Evolutionary conservation across 2,797 vertebrate genomes (phyloP).

Genomic region (Hydrocynus forskahlii): DNA sequence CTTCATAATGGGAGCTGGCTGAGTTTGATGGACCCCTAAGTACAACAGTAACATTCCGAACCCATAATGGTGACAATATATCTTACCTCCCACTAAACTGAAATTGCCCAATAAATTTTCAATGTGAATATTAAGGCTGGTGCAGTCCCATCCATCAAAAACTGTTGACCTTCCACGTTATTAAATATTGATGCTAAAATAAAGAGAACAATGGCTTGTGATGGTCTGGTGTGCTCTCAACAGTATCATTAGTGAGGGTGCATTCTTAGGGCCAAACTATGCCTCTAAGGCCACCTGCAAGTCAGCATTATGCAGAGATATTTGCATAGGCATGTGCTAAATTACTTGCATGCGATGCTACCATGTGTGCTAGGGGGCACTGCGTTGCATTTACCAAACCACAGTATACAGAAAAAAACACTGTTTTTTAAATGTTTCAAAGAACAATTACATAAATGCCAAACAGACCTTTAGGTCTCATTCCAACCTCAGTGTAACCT

Average conservation of each 20-base stretch:
- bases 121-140: slow-evolving; percentile 13
- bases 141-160: slow-evolving; percentile 10
- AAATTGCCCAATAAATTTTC: slow-evolving; percentile 44
- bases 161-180: slow-evolving; percentile 29
- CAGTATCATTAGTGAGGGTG: neutral
- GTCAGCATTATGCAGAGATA: neutral
- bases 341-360: neutral
- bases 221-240: neutral
- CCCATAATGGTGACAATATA: slow-evolving; percentile 31
- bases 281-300: neutral
- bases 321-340: neutral
- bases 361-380: neutral
- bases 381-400: too few species aligned
- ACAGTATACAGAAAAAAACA: too few species aligned
- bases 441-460: too few species aligned
- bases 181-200: slow-evolving; percentile 45
- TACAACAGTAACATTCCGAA: slow-evolving; percentile 28
- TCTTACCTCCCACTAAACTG: slow-evolving; percentile 28
- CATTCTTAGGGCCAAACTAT: neutral
- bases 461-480: too few species aligned
- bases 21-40: slow-evolving; percentile 32
- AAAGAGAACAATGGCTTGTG: neutral
- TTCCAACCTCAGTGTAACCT: too few species aligned
- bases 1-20: slow-evolving; percentile 4
- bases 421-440: too few species aligned